These are phyloP conservation scores for Chrysina gloriosa DNA, from an alignment of 2,888 invertebrate genomes.

Conservation along the genomic window DNA sequence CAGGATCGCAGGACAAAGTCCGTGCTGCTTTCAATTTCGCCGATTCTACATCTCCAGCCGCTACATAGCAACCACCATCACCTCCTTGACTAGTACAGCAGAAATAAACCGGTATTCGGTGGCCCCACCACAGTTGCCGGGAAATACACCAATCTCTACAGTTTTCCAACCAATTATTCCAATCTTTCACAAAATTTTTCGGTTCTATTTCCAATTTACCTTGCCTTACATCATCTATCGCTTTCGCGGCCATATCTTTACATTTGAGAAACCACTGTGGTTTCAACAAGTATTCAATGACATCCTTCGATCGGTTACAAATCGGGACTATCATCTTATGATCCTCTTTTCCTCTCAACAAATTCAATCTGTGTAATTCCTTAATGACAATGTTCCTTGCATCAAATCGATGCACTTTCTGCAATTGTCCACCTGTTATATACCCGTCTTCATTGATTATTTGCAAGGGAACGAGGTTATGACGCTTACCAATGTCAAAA, in stretches of 20 bases:
- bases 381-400: slow-evolving; percentile 86
- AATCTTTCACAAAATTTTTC: slow-evolving; percentile 84
- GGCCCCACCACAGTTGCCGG: slow-evolving; percentile 99
- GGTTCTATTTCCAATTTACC: slow-evolving; percentile 92
- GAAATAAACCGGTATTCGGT: slow-evolving; percentile 92
- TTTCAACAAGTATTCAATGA: slow-evolving; percentile 95
- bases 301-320: slow-evolving; percentile 96
- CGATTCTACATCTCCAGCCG: slow-evolving; percentile 70
- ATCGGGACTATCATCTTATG: slow-evolving; percentile 98
- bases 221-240: slow-evolving; percentile 81
- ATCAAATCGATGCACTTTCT: slow-evolving; percentile 91
- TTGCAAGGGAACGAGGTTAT: slow-evolving; percentile 86
- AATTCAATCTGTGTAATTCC: slow-evolving; percentile 75
- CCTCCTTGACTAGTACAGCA: slow-evolving; percentile 51
- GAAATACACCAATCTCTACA: slow-evolving; percentile 98
- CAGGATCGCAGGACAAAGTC: slow-evolving; percentile 70
- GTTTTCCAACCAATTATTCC: slow-evolving; percentile 97
- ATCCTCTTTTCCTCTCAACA: slow-evolving; percentile 69
- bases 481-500: slow-evolving; percentile 93
- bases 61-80: slow-evolving; percentile 58
- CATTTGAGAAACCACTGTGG: slow-evolving; percentile 98
- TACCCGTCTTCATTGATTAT: slow-evolving; percentile 93
- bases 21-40: slow-evolving; percentile 83
- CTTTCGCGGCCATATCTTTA: slow-evolving; percentile 88
- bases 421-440: slow-evolving; percentile 80